Percentiles rank a stretch among this genome's conserved stretches.
Evolutionary conservation across 2,797 vertebrate genomes (phyloP).

Genomic region (Phrynocephalus vlangalii): DNA sequence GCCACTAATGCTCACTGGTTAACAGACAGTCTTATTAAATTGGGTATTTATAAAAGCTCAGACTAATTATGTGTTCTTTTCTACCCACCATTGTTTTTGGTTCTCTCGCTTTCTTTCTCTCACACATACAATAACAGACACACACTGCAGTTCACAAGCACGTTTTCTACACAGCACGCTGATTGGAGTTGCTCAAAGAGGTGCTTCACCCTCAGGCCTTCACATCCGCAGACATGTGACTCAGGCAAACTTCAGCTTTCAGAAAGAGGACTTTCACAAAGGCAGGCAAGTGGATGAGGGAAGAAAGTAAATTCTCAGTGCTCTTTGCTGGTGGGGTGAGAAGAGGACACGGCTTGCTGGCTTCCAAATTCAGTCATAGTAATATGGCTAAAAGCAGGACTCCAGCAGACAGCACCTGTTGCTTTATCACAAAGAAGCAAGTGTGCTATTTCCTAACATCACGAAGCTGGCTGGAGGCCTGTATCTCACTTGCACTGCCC

Average conservation of each 20-base stretch:
- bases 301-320: not conserved
- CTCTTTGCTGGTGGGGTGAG: slow-evolving; percentile 20
- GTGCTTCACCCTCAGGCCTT: not conserved
- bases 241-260: fast-evolving
- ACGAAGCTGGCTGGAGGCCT: slow-evolving; percentile 11
- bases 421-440: slow-evolving; percentile 29
- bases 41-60: not conserved
- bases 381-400: slow-evolving; percentile 20
- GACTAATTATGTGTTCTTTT: not conserved
- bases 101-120: not conserved
- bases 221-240: fast-evolving
- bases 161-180: not conserved
- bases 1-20: not conserved
- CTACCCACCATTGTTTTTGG: not conserved
- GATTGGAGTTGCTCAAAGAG: not conserved
- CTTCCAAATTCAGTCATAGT: slow-evolving; percentile 23
- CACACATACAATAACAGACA: too few species aligned
- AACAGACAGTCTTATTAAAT: not conserved
- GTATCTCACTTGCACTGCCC: not conserved
- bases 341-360: slow-evolving; percentile 6
- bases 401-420: slow-evolving; percentile 32
- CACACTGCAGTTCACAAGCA: not conserved
- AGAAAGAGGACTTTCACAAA: not conserved
- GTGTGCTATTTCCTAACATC: slow-evolving; percentile 5
- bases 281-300: not conserved